Evolutionary conservation across 2,113 vertebrate species (phyloP), one percentile per base, ranked within the genome.

Genomic region (Enhydra lutris): DNA sequence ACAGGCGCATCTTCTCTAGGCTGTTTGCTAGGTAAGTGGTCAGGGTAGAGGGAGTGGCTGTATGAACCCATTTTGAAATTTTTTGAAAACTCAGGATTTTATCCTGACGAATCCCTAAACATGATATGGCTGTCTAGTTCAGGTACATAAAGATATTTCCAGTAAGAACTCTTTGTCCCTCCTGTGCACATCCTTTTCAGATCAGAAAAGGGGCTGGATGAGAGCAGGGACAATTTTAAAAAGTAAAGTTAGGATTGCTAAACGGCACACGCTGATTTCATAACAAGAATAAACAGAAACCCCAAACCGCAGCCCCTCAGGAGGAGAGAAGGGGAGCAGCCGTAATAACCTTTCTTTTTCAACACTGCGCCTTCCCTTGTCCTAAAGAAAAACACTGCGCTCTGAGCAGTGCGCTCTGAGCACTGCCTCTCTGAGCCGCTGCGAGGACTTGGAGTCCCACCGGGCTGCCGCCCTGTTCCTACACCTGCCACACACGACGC

Each of bases 11-110:
- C 45, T 81, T 76, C 47, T 65, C 63, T 36, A 71, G 39, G 26
- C 24, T 36, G 9, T 13, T 84, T 14, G 23, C 17, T 69, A 36
- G 57, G 36, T 29, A 29, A 69, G 31, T 7, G n/a, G 50, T 79
- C 39, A 85, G 71, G 71, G 61, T 4, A 83, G 89, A 47, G 50
- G 26, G 3, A 13, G 61, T 9, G 14, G 39, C 83, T 87, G 2
- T 67, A 8, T 81, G 20, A 81, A 45, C 81, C 52, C 87, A 59
- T 87, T 86, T 63, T 87, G 52, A 79, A 84, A 47, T 79, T 73
- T 63, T 95, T 29, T 93, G n/a, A 18, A 84, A 93, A 79, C 42
- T 71, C 61, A 18, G 18, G 61, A 34, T 57, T 79, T 95, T n/a
- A 65, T 73, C 82, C 52, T 79, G 31, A 84, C 34, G 26, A 42